Percentiles rank a stretch among this genome's conserved stretches.
Conservation (phyloP, 37 sponge, comb jelly and placozoan genomes). For the Halichondria panicea region DNA sequence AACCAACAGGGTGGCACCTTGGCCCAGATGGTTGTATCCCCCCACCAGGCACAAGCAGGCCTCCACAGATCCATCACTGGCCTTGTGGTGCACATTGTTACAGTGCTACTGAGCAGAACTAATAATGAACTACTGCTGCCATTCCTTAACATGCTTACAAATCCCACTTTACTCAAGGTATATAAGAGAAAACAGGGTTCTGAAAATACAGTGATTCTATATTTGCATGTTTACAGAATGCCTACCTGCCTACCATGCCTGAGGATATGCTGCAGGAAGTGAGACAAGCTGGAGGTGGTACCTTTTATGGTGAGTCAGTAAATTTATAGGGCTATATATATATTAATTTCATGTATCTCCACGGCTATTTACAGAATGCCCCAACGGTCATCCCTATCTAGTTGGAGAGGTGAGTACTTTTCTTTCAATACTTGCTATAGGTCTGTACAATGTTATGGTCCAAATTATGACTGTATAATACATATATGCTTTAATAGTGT, state of each 20-base stretch:
- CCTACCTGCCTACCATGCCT: conserved; percentile 70
- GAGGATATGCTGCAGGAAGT: conserved; percentile 57
- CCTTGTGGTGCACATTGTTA: conserved; percentile 48
- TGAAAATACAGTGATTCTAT: background rate
- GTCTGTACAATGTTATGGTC: too few relatives aligned
- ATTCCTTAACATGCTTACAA: conserved; percentile 43
- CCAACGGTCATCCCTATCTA: conserved; percentile 76
- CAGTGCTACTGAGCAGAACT: conserved; percentile 18
- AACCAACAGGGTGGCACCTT: conserved; percentile 58
- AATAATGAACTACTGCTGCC: conserved; percentile 29
- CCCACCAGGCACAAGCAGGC: conserved; percentile 17
- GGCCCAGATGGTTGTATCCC: conserved; percentile 15
- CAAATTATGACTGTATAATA: too few relatives aligned
- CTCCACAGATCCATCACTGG: conserved; percentile 20
- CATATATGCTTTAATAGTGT: conserved; percentile 28
- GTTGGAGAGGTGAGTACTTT: conserved; percentile 54
- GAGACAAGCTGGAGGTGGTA: conserved; percentile 45
- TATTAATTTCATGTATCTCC: too few relatives aligned
- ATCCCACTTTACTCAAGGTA: conserved; percentile 49
- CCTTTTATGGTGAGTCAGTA: conserved; percentile 40
- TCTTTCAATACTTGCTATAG: background rate
- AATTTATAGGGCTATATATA: background rate
- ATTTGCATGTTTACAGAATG: conserved; percentile 36
- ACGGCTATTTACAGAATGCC: too few relatives aligned
- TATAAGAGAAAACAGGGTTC: too few relatives aligned